Conservation (phyloP, 2,797 vertebrate species). For the Gorsachius magnificus region DNA sequence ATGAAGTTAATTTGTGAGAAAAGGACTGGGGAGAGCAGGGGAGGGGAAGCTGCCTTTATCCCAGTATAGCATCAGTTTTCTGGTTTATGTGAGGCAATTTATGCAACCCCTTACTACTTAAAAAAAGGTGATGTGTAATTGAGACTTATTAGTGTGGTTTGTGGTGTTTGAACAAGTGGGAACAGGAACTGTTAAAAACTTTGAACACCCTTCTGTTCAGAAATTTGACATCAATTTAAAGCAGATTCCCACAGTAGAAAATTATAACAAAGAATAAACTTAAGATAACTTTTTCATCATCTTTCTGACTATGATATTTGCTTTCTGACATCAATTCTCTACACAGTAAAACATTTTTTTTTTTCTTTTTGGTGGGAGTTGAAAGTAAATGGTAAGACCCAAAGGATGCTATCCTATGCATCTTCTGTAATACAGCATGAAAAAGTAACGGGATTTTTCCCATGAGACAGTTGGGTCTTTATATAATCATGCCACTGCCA, state of each 20-base stretch:
- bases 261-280: background rate
- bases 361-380: background rate
- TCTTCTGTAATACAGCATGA: background rate
- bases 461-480: background rate
- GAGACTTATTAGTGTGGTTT: background rate
- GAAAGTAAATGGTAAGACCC: background rate
- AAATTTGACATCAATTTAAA: background rate
- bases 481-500: background rate
- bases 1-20: background rate
- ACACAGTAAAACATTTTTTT: background rate
- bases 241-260: background rate
- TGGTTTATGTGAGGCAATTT: background rate
- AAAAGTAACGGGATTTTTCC: background rate
- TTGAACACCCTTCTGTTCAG: background rate
- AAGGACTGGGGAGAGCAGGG: background rate
- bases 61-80: background rate
- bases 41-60: background rate
- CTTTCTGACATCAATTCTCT: background rate
- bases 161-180: background rate
- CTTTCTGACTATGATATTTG: background rate
- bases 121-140: background rate
- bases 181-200: background rate
- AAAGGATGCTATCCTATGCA: background rate
- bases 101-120: background rate
- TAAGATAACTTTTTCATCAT: background rate